phyloP scores from a whole-genome alignment of 2,113 vertebrate genomes.

The Paramormyrops kingsleyae region DNA sequence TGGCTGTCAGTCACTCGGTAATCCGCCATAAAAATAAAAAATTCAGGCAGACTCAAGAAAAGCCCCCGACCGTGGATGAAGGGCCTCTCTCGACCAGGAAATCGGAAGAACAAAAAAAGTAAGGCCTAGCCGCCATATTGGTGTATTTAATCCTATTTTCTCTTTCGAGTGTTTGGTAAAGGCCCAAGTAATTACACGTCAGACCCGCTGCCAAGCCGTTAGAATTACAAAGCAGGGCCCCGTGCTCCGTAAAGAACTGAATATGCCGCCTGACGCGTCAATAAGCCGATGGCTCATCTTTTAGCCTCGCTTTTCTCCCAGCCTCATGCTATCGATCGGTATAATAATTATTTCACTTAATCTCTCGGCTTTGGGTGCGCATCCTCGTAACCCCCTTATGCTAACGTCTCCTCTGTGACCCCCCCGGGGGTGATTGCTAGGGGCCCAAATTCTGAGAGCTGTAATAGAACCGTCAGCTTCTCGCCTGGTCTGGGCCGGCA shows the following conservation, averaged over 20 bases:
- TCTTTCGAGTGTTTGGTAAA: background rate
- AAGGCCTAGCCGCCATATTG: background rate
- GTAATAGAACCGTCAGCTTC: slow-evolving; percentile 24
- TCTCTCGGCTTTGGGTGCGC: slow-evolving; percentile 46
- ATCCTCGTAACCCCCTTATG: slow-evolving; percentile 8
- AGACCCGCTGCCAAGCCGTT: slow-evolving; percentile 11
- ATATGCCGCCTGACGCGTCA: slow-evolving; percentile 59
- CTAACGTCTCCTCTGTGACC: slow-evolving; percentile 20
- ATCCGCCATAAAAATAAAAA: background rate
- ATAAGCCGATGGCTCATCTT: slow-evolving; percentile 56
- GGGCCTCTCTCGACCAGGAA: background rate
- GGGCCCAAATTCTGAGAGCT: background rate
- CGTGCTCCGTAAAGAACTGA: slow-evolving; percentile 36
- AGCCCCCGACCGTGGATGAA: background rate
- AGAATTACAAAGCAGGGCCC: slow-evolving; percentile 33
- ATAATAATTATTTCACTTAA: slow-evolving; percentile 56
- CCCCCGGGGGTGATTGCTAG: background rate
- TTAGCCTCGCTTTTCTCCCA: slow-evolving; percentile 20
- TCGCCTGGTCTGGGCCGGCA: background rate
- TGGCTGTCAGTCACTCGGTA: background rate
- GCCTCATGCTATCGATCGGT: slow-evolving; percentile 50
- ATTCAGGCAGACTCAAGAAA: background rate
- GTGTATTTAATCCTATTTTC: slow-evolving; percentile 8
- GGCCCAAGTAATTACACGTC: slow-evolving; percentile 26
- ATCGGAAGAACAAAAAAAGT: background rate